Base-by-base conservation (phyloP, 2,113 vertebrate genomes). In the Leucopsar rothschildi region DNA sequence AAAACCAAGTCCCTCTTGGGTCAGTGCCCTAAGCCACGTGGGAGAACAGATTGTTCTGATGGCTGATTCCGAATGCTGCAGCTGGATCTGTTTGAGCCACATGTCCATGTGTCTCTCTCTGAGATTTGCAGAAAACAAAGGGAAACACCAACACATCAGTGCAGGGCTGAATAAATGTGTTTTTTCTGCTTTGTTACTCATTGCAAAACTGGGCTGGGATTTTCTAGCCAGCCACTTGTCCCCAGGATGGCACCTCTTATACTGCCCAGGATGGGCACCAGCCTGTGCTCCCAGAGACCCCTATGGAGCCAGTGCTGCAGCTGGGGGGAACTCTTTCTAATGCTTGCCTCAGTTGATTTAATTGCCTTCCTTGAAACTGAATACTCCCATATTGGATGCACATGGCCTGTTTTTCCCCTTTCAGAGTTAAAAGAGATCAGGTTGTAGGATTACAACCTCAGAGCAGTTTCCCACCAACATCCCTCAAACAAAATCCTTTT, bases 181-280 rank as follows among this genome's bases (percentile, higher is more conserved):
- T 85, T 75, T 44, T 66, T 73, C 42, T 63, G 72, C 77, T 83
- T 69, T 1, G 2, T 61, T 50, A 65, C 37, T 21, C 39, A 22
- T 2, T 53, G 37, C 66, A 73, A 61, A 82, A 45, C 22, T 20
- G 25, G 20, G 6, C 55, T 88, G 80, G 14, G 42, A 65, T 90
- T 90, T 86, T n/a, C 63, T 12, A 28, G 40, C 16, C 55, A 86
- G 61, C 28, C 57, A 52, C 27, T 33, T 45, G 29, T 56, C 49
- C 40, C 28, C 29, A 49, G 63, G 16, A 42, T 0, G 0, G 33
- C 15, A 4, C 23, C 15, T 65, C 24, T n/a, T 25, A 7, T 8
- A 44, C 10, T 35, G 15, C 10, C n/a, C 42, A 39, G 61, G 52
- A 56, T 1, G 0, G 27, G 40, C 50, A 61, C 17, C 45, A 79